A percentile compares a stretch with the other conserved stretches of the same genome.
Evolutionary conservation across 64 coral and sea anemone species (phyloP).

Genomic region (Orbicella faveolata): DNA sequence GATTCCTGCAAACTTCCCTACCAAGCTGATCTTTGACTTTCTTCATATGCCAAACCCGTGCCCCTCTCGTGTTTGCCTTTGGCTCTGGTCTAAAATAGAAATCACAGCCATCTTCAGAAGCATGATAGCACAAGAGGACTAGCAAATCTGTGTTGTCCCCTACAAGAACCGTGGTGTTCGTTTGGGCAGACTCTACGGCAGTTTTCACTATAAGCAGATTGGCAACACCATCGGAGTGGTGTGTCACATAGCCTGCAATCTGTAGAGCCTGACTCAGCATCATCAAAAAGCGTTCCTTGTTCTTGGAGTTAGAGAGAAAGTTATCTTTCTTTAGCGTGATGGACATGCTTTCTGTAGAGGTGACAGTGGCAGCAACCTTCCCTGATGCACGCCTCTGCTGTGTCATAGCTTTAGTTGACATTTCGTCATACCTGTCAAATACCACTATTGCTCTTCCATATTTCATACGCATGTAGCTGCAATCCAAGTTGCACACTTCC

Average conservation of each 20-base stretch:
- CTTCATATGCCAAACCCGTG: slow-evolving; percentile 28
- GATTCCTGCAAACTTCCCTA: slow-evolving; percentile 26
- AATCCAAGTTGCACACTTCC: slow-evolving; percentile 55
- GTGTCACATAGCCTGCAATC: slow-evolving; percentile 23
- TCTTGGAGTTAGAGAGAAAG: slow-evolving; percentile 44
- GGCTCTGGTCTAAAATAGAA: slow-evolving; percentile 45
- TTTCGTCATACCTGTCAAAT: too few species aligned
- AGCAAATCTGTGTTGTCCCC: slow-evolving; percentile 48
- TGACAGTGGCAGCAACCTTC: too few species aligned
- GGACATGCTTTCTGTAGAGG: not conserved
- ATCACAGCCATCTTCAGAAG: too few species aligned
- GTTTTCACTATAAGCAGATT: not conserved
- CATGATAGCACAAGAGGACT: slow-evolving; percentile 17
- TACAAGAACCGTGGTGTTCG: slow-evolving; percentile 25
- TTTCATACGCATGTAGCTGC: slow-evolving; percentile 37
- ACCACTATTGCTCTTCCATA: slow-evolving; percentile 51
- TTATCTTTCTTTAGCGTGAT: slow-evolving; percentile 46
- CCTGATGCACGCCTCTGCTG: too few species aligned
- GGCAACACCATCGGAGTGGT: slow-evolving; percentile 26
- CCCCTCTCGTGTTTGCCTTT: slow-evolving; percentile 19
- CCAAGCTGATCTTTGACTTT: slow-evolving; percentile 14
- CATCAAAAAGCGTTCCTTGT: slow-evolving; percentile 18
- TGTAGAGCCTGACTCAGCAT: slow-evolving; percentile 28
- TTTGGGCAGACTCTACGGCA: slow-evolving; percentile 19
- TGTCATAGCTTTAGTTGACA: too few species aligned